Base-by-base conservation (phyloP, 1,140 invertebrate species). In the Camponotus floridanus region DNA sequence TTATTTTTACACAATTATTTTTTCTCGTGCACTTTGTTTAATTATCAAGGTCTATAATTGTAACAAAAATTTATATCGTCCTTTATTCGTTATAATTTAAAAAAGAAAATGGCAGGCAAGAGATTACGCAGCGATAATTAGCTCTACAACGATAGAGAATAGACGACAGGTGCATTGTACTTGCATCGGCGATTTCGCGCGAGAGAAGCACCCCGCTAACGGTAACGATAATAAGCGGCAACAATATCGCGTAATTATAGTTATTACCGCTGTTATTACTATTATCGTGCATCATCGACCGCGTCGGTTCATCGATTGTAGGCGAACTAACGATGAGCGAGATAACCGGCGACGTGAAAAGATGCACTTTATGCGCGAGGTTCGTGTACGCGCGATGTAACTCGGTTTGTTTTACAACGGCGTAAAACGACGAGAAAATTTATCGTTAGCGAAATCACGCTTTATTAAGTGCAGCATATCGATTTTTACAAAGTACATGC, bases 241-340 rank as follows among this genome's bases (percentile, higher is more conserved):
- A 85, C 81, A 78, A 85, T 85, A 85, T 78, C 45, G 61, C 73
- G 15, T 85, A 78, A 85, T 85, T 67, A 78, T 65, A 65, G 81
- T 78, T 78, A 85, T 85, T 76, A 78, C 73, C 36, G 45, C 81
- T 85, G 59, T 78, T 78, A 85, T 78, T 85, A 85, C 73, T 78
- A 65, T 85, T 78, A 85, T 85, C 74, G 33, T 78, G 81, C 48
- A 85, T 78, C 76, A 62, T 78, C 73, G 21, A 33, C 31, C 42
- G 57, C 81, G 45, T 45, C 26, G 81, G 18, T 78, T 48, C 73
- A 78, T 78, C 61, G 81, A 36, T 85, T 78, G 81, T 85, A 36
- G 81, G 73, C 81, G 59, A 55, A 74, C n/a, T 45, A 61, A 18
- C 48, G 45, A 48, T 13, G 48, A 51, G 79, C 39, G 79, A 45